Percentiles rank a stretch among this genome's conserved stretches.
Evolutionary conservation across 2,113 vertebrate genomes (phyloP).

Genomic region (Mola mola): DNA sequence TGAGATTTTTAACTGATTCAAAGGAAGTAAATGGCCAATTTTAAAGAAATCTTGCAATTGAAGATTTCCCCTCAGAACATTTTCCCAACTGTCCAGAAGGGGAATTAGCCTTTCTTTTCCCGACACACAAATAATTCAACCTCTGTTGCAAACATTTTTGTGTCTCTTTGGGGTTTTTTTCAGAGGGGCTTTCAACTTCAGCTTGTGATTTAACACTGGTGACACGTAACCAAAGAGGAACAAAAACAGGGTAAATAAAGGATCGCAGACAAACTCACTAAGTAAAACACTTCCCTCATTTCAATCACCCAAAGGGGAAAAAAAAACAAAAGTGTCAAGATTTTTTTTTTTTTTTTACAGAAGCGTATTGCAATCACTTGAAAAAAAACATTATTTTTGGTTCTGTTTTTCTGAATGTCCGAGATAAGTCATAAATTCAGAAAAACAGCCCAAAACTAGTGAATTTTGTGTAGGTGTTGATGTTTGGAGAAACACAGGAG

Average conservation of each 20-base stretch:
- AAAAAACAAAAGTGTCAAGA: too few species aligned
- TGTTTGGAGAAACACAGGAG: background rate
- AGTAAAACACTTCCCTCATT: background rate
- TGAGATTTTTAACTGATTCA: background rate
- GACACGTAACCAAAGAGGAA: constrained; percentile 37
- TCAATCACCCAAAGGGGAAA: too few species aligned
- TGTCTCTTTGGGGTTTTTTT: background rate
- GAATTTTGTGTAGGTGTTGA: background rate
- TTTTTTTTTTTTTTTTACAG: too few species aligned
- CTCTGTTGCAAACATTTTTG: fast-evolving
- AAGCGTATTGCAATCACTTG: too few species aligned
- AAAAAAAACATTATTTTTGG: too few species aligned
- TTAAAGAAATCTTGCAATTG: constrained; percentile 1
- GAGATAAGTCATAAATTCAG: too few species aligned
- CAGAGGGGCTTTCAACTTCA: background rate
- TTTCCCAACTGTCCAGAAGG: constrained; percentile 6
- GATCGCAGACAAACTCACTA: constrained; percentile 19
- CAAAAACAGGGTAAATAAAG: background rate
- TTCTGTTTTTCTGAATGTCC: too few species aligned
- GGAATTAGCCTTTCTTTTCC: background rate
- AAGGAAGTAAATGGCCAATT: background rate
- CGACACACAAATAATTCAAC: background rate
- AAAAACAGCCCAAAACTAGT: too few species aligned
- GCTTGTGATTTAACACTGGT: constrained; percentile 12
- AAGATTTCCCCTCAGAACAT: background rate